These are phyloP conservation scores for Caprella mutica DNA, from an alignment of 2,888 invertebrate genomes.

Conservation along the genomic window DNA sequence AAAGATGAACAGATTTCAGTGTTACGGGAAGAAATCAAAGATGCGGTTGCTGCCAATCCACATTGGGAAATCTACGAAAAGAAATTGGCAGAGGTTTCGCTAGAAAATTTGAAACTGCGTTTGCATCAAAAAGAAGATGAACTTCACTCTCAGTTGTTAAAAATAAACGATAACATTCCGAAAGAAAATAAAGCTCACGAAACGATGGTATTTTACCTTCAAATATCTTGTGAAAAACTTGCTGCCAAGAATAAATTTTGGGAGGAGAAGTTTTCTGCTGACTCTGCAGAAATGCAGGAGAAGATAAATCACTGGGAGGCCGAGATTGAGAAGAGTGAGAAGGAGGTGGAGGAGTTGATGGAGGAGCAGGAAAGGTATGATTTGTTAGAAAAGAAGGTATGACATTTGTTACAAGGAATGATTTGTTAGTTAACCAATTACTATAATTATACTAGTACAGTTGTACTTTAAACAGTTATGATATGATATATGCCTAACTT, in stretches of 20 bases:
- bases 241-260: neutral
- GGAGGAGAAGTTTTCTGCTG: neutral
- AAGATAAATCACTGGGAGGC: neutral
- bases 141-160: neutral
- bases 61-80: neutral
- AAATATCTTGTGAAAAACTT: neutral
- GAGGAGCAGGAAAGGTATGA: neutral
- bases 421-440: too few relatives aligned
- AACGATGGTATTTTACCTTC: neutral
- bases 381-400: conserved; percentile 1
- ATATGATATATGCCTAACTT: too few relatives aligned
- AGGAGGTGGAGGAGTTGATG: neutral
- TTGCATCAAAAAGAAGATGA: neutral
- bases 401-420: too few relatives aligned
- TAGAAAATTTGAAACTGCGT: neutral
- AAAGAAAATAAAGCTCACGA: conserved; percentile 3
- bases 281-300: neutral
- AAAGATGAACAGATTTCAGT: neutral
- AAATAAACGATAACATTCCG: neutral
- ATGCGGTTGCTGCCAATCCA: neutral
- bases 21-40: neutral
- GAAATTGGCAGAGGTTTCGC: neutral
- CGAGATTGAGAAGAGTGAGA: neutral
- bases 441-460: too few relatives aligned
- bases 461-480: too few relatives aligned